phyloP scores from a whole-genome alignment of 2,888 invertebrate species.

The Operophtera brumata region DNA sequence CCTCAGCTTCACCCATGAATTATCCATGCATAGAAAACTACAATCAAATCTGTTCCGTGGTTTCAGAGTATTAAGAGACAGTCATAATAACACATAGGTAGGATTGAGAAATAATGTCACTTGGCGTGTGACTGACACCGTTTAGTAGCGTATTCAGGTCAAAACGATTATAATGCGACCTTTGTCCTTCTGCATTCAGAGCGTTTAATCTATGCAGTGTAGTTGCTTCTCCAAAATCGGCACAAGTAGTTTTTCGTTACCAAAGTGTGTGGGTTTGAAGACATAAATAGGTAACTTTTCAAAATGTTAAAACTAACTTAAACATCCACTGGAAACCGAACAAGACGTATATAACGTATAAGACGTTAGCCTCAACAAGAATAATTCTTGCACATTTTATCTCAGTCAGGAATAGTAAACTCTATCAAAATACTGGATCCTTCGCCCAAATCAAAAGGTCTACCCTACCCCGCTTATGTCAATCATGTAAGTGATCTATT shows the following conservation, averaged over 20 bases:
- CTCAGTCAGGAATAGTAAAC: no score
- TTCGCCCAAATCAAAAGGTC: background rate
- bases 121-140: slow-evolving; percentile 15
- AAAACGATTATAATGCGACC: slow-evolving; percentile 29
- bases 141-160: slow-evolving; percentile 23
- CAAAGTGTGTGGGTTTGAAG: background rate
- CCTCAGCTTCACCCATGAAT: no score
- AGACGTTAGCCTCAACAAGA: no score
- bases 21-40: no score
- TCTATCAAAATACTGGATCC: background rate
- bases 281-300: no score
- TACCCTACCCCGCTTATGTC: background rate
- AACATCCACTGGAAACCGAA: no score
- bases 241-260: background rate
- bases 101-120: slow-evolving; percentile 17
- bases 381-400: no score
- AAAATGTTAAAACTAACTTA: no score
- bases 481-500: slow-evolving; percentile 10
- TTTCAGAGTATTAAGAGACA: no score
- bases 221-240: slow-evolving; percentile 2
- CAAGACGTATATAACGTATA: no score
- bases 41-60: no score
- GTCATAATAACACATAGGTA: slow-evolving; percentile 4
- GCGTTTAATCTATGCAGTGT: slow-evolving; percentile 16
- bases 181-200: slow-evolving; percentile 26